phyloP scores from a whole-genome alignment of 1,140 invertebrate genomes.

The Pseudomyrmex dendroicus region DNA sequence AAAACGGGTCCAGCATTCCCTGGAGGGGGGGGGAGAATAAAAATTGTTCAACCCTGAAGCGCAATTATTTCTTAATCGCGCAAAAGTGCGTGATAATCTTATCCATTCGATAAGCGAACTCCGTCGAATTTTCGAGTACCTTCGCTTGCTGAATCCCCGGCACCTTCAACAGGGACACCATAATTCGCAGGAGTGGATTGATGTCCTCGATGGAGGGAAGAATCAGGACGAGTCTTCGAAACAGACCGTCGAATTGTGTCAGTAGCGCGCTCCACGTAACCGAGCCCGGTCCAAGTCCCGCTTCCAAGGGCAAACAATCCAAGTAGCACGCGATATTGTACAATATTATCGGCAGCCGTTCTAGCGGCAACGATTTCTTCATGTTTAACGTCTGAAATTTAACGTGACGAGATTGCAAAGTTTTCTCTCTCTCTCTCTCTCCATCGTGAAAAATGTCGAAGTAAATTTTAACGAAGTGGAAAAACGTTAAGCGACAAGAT shows the following conservation, averaged over 20 bases:
- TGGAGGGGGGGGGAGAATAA: conserved; percentile 76
- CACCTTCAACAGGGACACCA: conserved; percentile 93
- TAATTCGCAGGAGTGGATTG: conserved; percentile 92
- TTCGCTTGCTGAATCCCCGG: conserved; percentile 93
- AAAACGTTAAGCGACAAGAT: neutral
- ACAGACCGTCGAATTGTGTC: conserved; percentile 92
- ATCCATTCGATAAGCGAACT: neutral
- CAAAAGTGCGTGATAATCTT: neutral
- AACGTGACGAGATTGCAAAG: neutral
- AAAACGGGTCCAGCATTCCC: conserved; percentile 97
- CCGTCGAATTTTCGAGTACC: conserved; percentile 83
- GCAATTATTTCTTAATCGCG: too few species aligned
- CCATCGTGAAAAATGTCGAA: too few species aligned
- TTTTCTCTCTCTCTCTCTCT: neutral
- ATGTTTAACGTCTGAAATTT: conserved; percentile 91
- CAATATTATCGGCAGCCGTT: conserved; percentile 90
- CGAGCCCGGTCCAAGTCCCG: conserved; percentile 88
- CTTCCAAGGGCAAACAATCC: conserved; percentile 95
- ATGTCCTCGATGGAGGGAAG: conserved; percentile 91
- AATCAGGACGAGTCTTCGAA: conserved; percentile 91
- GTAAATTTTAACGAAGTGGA: too few species aligned
- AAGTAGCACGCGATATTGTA: conserved; percentile 97
- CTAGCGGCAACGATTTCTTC: conserved; percentile 93
- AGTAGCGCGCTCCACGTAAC: conserved; percentile 92
- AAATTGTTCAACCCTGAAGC: too few species aligned